phyloP scores from a whole-genome alignment of 2,888 invertebrate genomes.

The Apamea epomidion region DNA sequence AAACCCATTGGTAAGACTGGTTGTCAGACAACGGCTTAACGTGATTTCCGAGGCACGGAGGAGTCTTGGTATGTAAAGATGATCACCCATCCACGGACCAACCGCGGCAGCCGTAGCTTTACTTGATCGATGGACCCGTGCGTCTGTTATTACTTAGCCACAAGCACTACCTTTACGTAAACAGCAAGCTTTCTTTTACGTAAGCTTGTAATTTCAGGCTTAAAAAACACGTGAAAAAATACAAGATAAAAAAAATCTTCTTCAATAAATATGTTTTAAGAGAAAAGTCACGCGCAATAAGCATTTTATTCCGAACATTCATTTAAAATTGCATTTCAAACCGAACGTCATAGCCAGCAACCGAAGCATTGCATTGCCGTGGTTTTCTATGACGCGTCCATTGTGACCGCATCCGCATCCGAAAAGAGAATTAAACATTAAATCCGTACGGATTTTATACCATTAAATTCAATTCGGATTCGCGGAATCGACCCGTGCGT shows the following conservation, averaged over 20 bases:
- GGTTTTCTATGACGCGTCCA: slow-evolving; percentile 66
- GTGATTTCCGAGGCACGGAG: background rate
- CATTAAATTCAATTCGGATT: slow-evolving; percentile 46
- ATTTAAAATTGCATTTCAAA: slow-evolving; percentile 57
- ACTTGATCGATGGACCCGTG: background rate
- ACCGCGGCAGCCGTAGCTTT: background rate
- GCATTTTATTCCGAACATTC: slow-evolving; percentile 29
- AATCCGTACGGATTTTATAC: slow-evolving; percentile 45
- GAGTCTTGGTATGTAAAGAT: background rate
- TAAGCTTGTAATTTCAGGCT: background rate
- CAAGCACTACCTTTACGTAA: background rate
- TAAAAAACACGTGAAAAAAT: slow-evolving; percentile 7
- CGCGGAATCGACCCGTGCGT: slow-evolving; percentile 31
- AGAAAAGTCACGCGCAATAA: slow-evolving; percentile 5
- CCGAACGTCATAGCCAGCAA: slow-evolving; percentile 63
- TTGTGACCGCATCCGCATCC: slow-evolving; percentile 60
- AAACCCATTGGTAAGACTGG: background rate
- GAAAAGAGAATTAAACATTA: slow-evolving; percentile 61
- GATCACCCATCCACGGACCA: background rate
- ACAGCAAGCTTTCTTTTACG: background rate
- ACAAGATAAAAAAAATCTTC: background rate
- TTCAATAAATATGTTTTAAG: background rate
- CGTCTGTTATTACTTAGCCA: background rate
- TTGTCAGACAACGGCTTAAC: background rate
- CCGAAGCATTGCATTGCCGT: slow-evolving; percentile 58